Evolutionary conservation across 2,888 invertebrate genomes (phyloP).

Genomic region (Microchrysa polita): DNA sequence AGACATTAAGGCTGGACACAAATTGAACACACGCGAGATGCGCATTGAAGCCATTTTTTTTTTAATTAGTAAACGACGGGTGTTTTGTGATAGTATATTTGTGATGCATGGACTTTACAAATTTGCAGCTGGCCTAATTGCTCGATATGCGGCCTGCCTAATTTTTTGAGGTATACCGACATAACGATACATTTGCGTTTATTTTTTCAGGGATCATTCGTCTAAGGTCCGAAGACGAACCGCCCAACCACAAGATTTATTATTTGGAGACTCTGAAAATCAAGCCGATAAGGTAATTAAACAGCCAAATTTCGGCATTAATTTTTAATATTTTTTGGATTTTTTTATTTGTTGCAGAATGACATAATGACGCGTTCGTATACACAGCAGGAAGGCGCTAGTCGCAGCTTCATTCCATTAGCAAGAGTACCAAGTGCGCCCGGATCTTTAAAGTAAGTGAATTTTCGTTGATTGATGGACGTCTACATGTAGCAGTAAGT

Average conservation of each 20-base stretch:
- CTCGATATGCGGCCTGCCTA: too few relatives aligned
- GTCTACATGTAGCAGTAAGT: not conserved
- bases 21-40: too few relatives aligned
- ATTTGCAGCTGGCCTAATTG: too few relatives aligned
- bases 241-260: slow-evolving; percentile 74
- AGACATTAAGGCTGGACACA: too few relatives aligned
- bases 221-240: slow-evolving; percentile 73
- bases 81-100: too few relatives aligned
- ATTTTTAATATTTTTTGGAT: slow-evolving; percentile 1
- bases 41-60: too few relatives aligned
- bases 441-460: slow-evolving; percentile 76
- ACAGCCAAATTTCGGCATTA: slow-evolving; percentile 3
- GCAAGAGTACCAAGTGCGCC: slow-evolving; percentile 79
- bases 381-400: slow-evolving; percentile 54
- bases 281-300: slow-evolving; percentile 53
- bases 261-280: slow-evolving; percentile 67
- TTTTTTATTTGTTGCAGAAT: slow-evolving; percentile 51
- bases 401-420: slow-evolving; percentile 62
- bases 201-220: slow-evolving; percentile 52
- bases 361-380: slow-evolving; percentile 58
- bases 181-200: too few relatives aligned
- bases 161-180: too few relatives aligned
- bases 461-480: too few relatives aligned
- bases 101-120: too few relatives aligned
- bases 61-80: too few relatives aligned